Evolutionary conservation across 2,797 vertebrate genomes (phyloP).

Genomic region (Syndactyla subalaris): DNA sequence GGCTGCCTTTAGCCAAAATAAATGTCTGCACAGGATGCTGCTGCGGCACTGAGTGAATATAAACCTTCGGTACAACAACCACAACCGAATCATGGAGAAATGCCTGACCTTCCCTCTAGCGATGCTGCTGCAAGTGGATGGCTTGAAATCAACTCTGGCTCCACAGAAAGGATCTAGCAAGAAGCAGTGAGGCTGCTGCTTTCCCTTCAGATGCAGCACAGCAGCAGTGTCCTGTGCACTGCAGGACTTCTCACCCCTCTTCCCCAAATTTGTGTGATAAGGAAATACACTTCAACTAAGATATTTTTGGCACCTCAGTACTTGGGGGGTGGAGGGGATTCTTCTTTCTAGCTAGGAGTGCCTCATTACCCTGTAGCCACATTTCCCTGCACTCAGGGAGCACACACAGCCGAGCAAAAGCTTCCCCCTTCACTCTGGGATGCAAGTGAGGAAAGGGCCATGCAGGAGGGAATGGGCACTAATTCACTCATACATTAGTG

Average conservation of each 20-base stretch:
- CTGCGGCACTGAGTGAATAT: not conserved
- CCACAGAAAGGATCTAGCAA: not conserved
- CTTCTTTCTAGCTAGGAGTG: not conserved
- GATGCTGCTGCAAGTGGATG: not conserved
- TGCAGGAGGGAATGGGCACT: not conserved
- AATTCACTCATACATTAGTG: accelerated
- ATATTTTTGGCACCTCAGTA: not conserved
- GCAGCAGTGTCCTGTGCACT: not conserved
- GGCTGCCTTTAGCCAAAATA: conserved; percentile 13
- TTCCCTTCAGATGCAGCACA: not conserved
- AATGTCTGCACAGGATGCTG: conserved; percentile 50
- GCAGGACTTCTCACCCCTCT: accelerated
- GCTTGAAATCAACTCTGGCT: not conserved
- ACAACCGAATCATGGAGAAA: not conserved
- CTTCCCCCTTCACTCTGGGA: accelerated
- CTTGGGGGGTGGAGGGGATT: accelerated
- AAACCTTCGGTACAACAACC: not conserved
- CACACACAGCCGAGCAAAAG: accelerated
- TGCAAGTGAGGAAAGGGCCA: not conserved
- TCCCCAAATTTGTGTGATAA: not conserved
- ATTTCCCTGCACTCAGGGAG: not conserved
- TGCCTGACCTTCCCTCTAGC: not conserved
- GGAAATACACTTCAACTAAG: not conserved
- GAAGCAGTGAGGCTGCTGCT: not conserved
- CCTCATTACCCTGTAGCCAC: not conserved